Conservation (phyloP, 1,140 invertebrate species). For the Phymastichus coffea region DNA sequence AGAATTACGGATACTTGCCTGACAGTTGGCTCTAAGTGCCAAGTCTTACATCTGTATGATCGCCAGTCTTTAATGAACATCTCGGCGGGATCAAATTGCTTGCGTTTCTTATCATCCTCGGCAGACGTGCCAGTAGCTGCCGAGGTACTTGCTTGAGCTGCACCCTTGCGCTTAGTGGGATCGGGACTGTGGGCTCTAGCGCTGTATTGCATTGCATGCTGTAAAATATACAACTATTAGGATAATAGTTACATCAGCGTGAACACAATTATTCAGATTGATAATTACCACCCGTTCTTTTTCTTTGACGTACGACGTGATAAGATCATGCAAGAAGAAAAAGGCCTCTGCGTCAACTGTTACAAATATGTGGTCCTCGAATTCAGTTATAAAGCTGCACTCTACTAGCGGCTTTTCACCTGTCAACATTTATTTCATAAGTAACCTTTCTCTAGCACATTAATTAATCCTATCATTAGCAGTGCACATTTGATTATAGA, state of each 20-base stretch:
- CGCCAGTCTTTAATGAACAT: constrained; percentile 84
- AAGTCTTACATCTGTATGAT: constrained; percentile 92
- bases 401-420: constrained; percentile 87
- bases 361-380: constrained; percentile 97
- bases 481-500: too few species aligned
- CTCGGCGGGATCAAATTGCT: constrained; percentile 59
- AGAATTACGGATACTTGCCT: too few species aligned
- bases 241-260: constrained; percentile 5
- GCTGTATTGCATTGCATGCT: constrained; percentile 43
- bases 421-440: constrained; percentile 50
- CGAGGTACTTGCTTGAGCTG: constrained; percentile 29
- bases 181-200: constrained; percentile 55
- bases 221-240: background rate
- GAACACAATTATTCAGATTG: constrained; percentile 11
- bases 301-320: constrained; percentile 92
- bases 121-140: constrained; percentile 35
- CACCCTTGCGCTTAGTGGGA: constrained; percentile 43
- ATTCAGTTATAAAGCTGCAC: constrained; percentile 96
- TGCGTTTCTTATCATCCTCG: constrained; percentile 55
- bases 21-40: constrained; percentile 97
- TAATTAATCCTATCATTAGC: too few species aligned
- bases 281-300: constrained; percentile 78
- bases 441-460: too few species aligned
- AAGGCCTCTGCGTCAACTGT: constrained; percentile 97
- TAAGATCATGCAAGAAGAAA: constrained; percentile 95